Conservation (phyloP, 2,888 invertebrate species). For the Acleris sparsana region DNA sequence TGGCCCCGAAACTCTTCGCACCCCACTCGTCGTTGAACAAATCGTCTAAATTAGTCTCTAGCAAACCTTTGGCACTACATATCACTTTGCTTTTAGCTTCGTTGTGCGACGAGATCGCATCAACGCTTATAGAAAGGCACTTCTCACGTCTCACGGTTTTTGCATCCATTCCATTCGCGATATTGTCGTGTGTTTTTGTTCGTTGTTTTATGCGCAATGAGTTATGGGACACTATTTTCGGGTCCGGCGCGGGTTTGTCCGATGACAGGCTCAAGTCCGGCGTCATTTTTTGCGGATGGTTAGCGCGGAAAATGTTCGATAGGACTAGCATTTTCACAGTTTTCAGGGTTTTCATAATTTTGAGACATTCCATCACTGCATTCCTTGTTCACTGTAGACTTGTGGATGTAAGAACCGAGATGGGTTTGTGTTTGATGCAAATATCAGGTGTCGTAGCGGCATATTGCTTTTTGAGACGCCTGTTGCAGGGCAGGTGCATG, state of each 20-base stretch:
- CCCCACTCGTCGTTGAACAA: conserved; percentile 71
- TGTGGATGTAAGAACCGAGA: conserved; percentile 46
- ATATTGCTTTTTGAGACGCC: conserved; percentile 46
- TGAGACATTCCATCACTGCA: conserved; percentile 82
- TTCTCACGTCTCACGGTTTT: conserved; percentile 62
- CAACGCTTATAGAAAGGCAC: conserved; percentile 73
- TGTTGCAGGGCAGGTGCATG: conserved; percentile 68
- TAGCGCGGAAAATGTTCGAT: conserved; percentile 76
- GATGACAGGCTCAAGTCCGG: conserved; percentile 53
- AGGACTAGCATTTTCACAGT: conserved; percentile 81
- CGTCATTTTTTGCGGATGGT: conserved; percentile 65
- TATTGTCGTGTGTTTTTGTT: conserved; percentile 68
- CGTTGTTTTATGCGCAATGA: conserved; percentile 68
- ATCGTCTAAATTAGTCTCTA: conserved; percentile 81
- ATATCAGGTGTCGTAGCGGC: conserved; percentile 38
- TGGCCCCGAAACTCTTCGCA: conserved; percentile 72
- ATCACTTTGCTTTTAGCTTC: conserved; percentile 77
- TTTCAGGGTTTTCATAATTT: conserved; percentile 71
- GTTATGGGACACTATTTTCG: conserved; percentile 61
- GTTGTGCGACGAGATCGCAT: conserved; percentile 66
- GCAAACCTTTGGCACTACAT: conserved; percentile 82
- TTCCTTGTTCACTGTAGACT: conserved; percentile 67
- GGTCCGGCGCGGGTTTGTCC: conserved; percentile 46
- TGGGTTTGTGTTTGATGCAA: conserved; percentile 64
- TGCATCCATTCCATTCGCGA: conserved; percentile 55